Evolutionary conservation across 2,888 invertebrate species (phyloP), one percentile per base, ranked within the genome.

Genomic region (Malachius bipustulatus): DNA sequence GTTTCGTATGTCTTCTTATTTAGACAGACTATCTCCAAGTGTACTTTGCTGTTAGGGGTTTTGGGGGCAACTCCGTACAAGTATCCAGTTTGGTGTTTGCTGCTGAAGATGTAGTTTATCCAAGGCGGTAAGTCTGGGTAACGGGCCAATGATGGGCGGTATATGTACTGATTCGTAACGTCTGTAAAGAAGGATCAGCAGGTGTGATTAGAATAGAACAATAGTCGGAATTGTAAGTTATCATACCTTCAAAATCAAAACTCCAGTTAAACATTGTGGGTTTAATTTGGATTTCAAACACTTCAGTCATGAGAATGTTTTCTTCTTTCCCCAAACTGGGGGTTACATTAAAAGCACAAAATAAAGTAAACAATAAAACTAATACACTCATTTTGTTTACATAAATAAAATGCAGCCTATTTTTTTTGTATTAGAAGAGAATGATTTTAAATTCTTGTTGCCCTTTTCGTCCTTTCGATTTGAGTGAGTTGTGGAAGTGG

Each of bases 91-190:
- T 77, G 77, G 49, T 82, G 77, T 40, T 75, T 67, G n/a, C 75
- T 70, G 48, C 85, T 87, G 57, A 83, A 87, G 40, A 80, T 75
- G 55, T 85, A 89, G 35, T 81, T 74, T 44, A 90, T 75, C 90
- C 90, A 90, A 3, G 75, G 66, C 0, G 90, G 90, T 27, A 90
- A 64, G 60, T 90, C 89, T 0, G 90, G 89, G 44, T 81, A 77
- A 44, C 79, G 75, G 33, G 74, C 58, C 37, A 89, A 56, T 1
- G 85, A 78, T 0, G 84, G 76, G 43, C 82, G 77, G 59, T 83
- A 88, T 2, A 73, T 70, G 52, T 73, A 79, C 43, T 76, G 75
- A 49, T 73, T 67, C 6, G 34, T 14, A n/a, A n/a, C n/a, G n/a
- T n/a, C n/a, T n/a, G n/a, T n/a, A n/a, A n/a, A n/a, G n/a, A n/a